Base-by-base conservation (phyloP, 1,140 invertebrate species). In the Pantala flavescens region DNA sequence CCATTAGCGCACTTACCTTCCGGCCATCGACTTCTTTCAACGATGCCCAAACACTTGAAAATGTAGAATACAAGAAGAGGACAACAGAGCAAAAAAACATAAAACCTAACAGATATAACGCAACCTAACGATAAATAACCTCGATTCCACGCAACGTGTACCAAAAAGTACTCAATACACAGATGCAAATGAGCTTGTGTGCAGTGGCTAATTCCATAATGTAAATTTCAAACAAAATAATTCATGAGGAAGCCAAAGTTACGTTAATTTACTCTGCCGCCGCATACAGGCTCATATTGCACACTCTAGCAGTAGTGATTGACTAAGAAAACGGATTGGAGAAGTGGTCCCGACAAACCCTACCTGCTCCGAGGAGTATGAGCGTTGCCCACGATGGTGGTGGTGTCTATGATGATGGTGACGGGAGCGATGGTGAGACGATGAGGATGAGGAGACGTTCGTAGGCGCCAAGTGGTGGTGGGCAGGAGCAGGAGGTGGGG, bases 371-470 rank as follows among this genome's bases (percentile, higher is more conserved):
- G 49, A 63, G 1, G 49, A 63, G 49, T 63, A 63, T 21, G 49
- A 63, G n/a, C 49, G 49, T 21, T 63, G 49, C n/a, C 49, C 49
- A 63, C n/a, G 49, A 63, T 63, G 49, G 49, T 63, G 49, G 49
- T 63, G 49, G 12, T 63, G 49, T 21, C 49, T 16, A 12, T 63
- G 49, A 21, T 63, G 49, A 63, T 63, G 49, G 12, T 63, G 43
- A 76, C 71, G 49, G 72, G 77, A 24, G 76, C 76, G 74, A 74
- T 42, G 77, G 55, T 21, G 76, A 16, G 49, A 63, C 78, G 21
- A 63, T 21, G 49, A 63, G 21, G 49, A 73, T 74, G 72, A 76
- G 77, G 74, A 73, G 49, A 71, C 77, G 76, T 24, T 77, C 74
- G n/a, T 74, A 73, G 76, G 75, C 75, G 43, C 75, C 72, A 23